These are phyloP conservation scores for Agapornis roseicollis DNA, from an alignment of 2,113 vertebrate species.

Conservation along the genomic window DNA sequence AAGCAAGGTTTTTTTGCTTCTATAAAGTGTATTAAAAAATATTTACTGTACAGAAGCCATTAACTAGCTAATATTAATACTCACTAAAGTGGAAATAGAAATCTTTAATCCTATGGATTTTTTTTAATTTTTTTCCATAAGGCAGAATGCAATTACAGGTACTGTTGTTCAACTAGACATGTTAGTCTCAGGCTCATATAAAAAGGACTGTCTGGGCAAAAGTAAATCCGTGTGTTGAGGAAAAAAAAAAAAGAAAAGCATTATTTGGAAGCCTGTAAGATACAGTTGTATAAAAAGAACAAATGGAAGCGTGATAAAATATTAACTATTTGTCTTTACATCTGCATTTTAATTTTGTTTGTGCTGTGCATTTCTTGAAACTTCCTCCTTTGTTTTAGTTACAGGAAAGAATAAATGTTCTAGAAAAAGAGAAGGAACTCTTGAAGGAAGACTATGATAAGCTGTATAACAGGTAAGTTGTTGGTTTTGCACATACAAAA, in stretches of 20 bases:
- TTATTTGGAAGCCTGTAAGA: background rate
- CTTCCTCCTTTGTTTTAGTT: constrained; percentile 73
- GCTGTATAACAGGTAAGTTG: constrained; percentile 82
- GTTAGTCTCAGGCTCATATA: constrained; percentile 24
- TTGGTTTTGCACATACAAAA: background rate
- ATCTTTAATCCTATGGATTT: background rate
- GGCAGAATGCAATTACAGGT: background rate
- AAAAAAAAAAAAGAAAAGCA: background rate
- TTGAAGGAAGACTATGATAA: constrained; percentile 85
- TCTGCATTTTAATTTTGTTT: background rate
- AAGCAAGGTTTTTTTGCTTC: background rate
- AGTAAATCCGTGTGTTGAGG: background rate
- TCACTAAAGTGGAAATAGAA: background rate
- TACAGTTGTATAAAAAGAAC: background rate
- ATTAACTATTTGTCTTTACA: background rate
- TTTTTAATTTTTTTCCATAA: background rate
- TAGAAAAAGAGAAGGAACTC: constrained; percentile 86
- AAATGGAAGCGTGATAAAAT: background rate
- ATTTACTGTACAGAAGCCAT: background rate
- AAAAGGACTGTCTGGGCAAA: constrained; percentile 8
- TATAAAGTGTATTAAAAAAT: background rate
- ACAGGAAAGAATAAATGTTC: constrained; percentile 80
- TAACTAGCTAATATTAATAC: background rate
- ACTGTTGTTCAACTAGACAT: background rate
- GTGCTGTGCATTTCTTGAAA: background rate